Conservation (phyloP, 1,140 invertebrate genomes). For the Trichomalopsis sarcophagae region DNA sequence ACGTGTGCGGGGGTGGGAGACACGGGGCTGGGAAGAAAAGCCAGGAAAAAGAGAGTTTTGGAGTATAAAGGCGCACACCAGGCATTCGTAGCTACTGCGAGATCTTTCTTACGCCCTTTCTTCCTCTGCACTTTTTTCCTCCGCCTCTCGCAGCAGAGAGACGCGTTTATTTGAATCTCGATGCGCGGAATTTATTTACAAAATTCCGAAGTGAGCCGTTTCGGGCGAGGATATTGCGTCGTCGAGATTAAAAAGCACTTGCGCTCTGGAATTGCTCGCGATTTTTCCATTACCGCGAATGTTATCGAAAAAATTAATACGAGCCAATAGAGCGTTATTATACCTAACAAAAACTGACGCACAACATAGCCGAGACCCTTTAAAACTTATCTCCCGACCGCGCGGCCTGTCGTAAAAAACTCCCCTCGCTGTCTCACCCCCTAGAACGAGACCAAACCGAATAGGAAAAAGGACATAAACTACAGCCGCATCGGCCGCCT, state of each 20-base stretch:
- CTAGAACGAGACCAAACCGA: not conserved
- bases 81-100: not conserved
- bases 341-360: no score
- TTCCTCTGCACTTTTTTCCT: not conserved
- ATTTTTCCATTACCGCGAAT: not conserved
- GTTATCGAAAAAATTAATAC: no score
- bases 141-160: not conserved
- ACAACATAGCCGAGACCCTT: no score
- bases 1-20: not conserved
- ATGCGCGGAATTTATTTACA: conserved; percentile 34
- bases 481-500: not conserved
- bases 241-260: not conserved
- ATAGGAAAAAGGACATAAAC: not conserved
- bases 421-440: no score
- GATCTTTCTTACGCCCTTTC: conserved; percentile 13
- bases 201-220: not conserved
- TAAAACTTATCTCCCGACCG: not conserved
- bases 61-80: not conserved
- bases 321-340: no score
- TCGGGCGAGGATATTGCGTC: not conserved
- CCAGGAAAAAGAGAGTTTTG: not conserved
- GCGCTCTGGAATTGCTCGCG: not conserved
- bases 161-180: conserved; percentile 33
- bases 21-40: not conserved
- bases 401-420: no score